These are phyloP conservation scores for Drosophila kepulauana DNA, from an alignment of 1,140 invertebrate species.

Conservation along the genomic window DNA sequence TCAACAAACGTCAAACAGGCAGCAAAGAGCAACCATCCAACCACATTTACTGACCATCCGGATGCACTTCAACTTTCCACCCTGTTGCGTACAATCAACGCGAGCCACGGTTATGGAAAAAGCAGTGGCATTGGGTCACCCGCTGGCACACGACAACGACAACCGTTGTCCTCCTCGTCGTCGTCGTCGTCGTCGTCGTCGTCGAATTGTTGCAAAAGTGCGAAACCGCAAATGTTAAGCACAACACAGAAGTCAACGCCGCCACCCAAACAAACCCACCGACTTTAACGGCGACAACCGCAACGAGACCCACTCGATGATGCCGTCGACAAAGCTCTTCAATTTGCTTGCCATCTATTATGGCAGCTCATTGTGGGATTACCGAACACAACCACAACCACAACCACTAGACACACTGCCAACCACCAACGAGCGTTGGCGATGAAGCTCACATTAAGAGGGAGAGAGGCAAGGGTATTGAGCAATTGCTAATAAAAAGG, in stretches of 20 bases:
- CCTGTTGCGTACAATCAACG: slow-evolving; percentile 78
- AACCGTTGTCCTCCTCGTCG: slow-evolving; percentile 29
- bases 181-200: slow-evolving; percentile 32
- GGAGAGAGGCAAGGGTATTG: slow-evolving; percentile 25
- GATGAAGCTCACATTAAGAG: not conserved
- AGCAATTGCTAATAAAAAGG: slow-evolving; percentile 83
- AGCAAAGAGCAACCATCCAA: slow-evolving; percentile 11
- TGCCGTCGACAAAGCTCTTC: slow-evolving; percentile 82
- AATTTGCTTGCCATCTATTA: slow-evolving; percentile 84
- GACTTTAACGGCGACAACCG: slow-evolving; percentile 52
- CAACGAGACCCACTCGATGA: slow-evolving; percentile 54
- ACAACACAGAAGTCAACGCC: slow-evolving; percentile 77
- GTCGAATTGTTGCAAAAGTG: slow-evolving; percentile 82
- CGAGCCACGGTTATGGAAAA: not conserved
- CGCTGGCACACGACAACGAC: slow-evolving; percentile 40
- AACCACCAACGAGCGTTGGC: slow-evolving; percentile 21
- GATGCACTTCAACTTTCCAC: slow-evolving; percentile 84
- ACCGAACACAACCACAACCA: slow-evolving; percentile 46
- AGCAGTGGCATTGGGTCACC: slow-evolving; percentile 23
- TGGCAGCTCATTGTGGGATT: slow-evolving; percentile 84
- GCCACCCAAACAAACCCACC: slow-evolving; percentile 54
- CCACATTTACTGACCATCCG: slow-evolving; percentile 70
- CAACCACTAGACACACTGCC: slow-evolving; percentile 26
- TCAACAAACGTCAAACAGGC: slow-evolving; percentile 61
- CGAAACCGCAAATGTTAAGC: slow-evolving; percentile 85